These are phyloP conservation scores for Xiphias gladius DNA, from an alignment of 2,113 vertebrate genomes.

Conservation along the genomic window DNA sequence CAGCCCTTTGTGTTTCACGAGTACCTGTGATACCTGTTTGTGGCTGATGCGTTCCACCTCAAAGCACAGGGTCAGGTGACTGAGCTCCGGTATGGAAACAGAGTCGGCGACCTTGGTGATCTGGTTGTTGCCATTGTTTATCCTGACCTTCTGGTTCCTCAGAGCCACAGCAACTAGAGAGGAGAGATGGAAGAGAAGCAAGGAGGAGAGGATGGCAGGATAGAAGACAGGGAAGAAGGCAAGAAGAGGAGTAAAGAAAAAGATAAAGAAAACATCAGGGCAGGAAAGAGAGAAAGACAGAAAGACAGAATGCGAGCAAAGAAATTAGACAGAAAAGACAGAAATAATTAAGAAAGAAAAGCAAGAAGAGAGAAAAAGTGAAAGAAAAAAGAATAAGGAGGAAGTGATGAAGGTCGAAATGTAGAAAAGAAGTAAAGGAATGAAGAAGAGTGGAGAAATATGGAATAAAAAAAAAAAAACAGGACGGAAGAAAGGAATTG, in stretches of 20 bases:
- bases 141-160: conserved; percentile 93
- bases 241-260: neutral
- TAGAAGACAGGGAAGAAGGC: neutral
- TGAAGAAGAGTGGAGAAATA: too few species aligned
- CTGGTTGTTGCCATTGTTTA: conserved; percentile 79
- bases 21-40: conserved; percentile 53
- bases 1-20: neutral
- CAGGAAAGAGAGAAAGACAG: neutral
- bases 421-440: neutral
- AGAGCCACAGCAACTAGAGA: conserved; percentile 91
- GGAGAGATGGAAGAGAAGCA: neutral
- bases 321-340: too few species aligned
- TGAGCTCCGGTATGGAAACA: conserved; percentile 85
- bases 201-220: neutral
- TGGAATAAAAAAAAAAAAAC: too few species aligned
- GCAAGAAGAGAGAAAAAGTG: neutral
- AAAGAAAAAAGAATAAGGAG: neutral
- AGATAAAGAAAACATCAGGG: too few species aligned
- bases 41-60: conserved; percentile 84
- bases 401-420: too few species aligned
- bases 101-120: conserved; percentile 79
- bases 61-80: conserved; percentile 91
- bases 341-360: too few species aligned
- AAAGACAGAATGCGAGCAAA: too few species aligned
- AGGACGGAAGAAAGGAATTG: too few species aligned